Evolutionary conservation across 2,113 vertebrate genomes (phyloP).

Genomic region (Ivindomyrus marchei): DNA sequence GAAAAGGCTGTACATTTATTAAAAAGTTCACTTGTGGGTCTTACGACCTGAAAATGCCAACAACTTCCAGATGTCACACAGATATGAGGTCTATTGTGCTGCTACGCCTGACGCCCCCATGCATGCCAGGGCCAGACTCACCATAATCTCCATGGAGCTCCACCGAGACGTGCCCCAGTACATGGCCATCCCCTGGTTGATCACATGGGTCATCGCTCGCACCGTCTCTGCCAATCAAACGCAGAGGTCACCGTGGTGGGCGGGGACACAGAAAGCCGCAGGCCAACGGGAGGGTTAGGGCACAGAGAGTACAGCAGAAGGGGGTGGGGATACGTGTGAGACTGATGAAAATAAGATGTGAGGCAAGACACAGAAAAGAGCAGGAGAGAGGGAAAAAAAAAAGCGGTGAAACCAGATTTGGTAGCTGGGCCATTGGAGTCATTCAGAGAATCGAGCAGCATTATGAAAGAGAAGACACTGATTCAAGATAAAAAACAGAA

Average conservation of each 20-base stretch:
- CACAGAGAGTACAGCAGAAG: not conserved
- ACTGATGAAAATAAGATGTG: not conserved
- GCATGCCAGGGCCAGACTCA: constrained; percentile 23
- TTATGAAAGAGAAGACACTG: not conserved
- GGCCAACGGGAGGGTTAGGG: not conserved
- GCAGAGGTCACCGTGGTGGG: not conserved
- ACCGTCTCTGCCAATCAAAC: constrained; percentile 54
- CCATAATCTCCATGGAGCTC: constrained; percentile 66
- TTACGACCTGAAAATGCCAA: not conserved
- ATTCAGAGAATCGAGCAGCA: not conserved
- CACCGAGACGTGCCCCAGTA: constrained; percentile 68
- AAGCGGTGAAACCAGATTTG: not conserved
- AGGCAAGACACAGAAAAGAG: constrained; percentile 4
- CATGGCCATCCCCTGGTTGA: constrained; percentile 64
- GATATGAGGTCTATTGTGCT: not conserved
- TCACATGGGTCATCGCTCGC: constrained; percentile 63
- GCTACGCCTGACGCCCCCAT: not conserved
- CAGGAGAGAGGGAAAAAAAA: not conserved
- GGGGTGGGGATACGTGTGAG: not conserved
- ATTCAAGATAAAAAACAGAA: not conserved
- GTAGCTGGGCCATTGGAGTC: not conserved
- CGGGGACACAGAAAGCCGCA: not conserved
- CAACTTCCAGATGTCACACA: not conserved
- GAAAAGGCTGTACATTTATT: not conserved
- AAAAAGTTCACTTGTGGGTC: not conserved